phyloP scores from a whole-genome alignment of 1,140 invertebrate species.

The Matsumurasca onukii region DNA sequence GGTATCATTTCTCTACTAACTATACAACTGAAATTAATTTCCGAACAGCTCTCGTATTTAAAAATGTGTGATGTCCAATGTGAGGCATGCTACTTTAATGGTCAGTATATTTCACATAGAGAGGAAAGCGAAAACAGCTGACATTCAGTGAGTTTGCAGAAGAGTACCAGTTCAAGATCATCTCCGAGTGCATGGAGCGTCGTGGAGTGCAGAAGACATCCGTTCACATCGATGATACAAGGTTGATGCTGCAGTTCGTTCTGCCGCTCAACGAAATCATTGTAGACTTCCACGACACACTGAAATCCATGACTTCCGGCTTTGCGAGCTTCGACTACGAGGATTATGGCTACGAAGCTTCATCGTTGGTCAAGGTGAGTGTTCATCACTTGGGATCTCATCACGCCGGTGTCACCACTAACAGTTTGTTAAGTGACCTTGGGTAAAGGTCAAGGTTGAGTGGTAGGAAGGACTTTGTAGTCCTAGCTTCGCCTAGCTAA shows the following conservation, averaged over 20 bases:
- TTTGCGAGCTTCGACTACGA: conserved; percentile 99
- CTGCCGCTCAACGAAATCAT: conserved; percentile 93
- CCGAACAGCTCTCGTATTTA: no score
- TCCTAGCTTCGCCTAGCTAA: no score
- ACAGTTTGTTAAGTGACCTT: no score
- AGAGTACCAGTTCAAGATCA: conserved; percentile 65
- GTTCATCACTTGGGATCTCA: neutral
- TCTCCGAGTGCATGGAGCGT: conserved; percentile 72
- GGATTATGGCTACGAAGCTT: conserved; percentile 53
- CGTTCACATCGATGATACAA: conserved; percentile 76
- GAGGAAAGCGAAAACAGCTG: no score
- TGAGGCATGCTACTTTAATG: no score
- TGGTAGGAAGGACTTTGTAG: no score
- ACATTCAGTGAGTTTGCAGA: conserved; percentile 50
- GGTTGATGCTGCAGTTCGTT: conserved; percentile 78
- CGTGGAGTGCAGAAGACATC: conserved; percentile 75
- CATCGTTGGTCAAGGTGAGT: conserved; percentile 40
- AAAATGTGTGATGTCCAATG: no score
- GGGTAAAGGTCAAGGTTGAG: no score
- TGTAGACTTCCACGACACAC: conserved; percentile 89
- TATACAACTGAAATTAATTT: no score
- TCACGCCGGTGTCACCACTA: no score
- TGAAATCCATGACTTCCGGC: conserved; percentile 89
- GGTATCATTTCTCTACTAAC: no score
- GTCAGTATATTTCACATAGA: no score